These are phyloP conservation scores for Parotocinclus haroldoi DNA, from an alignment of 2,797 vertebrate species.

Conservation along the genomic window DNA sequence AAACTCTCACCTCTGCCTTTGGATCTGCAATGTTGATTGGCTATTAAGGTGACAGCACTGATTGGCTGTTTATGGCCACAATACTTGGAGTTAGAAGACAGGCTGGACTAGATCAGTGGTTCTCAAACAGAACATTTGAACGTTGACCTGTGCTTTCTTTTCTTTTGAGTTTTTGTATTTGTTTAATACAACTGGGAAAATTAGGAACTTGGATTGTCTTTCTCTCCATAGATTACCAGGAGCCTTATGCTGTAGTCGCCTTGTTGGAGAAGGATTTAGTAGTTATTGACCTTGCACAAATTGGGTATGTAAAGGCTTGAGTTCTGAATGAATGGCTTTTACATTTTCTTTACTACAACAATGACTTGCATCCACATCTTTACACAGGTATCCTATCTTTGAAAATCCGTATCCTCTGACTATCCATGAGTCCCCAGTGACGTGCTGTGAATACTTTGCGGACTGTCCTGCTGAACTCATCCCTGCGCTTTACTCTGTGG, in stretches of 20 bases:
- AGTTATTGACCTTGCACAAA: slow-evolving; percentile 96
- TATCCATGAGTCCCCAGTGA: slow-evolving; percentile 95
- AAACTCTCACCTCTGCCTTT: too few relatives aligned
- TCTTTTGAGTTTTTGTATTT: too few relatives aligned
- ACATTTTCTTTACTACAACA: too few relatives aligned
- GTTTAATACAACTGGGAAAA: too few relatives aligned
- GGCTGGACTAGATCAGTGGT: too few relatives aligned
- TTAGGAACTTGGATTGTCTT: background rate
- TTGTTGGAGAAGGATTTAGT: slow-evolving; percentile 97
- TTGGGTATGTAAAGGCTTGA: slow-evolving; percentile 77
- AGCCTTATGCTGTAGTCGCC: slow-evolving; percentile 96
- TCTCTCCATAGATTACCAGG: slow-evolving; percentile 86
- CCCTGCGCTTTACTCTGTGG: slow-evolving; percentile 95
- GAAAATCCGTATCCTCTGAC: slow-evolving; percentile 94
- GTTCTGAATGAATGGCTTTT: too few relatives aligned
- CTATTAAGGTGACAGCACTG: too few relatives aligned
- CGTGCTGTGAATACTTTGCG: slow-evolving; percentile 95
- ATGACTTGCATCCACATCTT: background rate
- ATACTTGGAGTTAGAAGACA: too few relatives aligned
- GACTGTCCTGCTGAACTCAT: slow-evolving; percentile 95
- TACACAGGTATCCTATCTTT: slow-evolving; percentile 93
- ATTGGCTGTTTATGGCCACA: too few relatives aligned
- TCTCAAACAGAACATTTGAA: too few relatives aligned
- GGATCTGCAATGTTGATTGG: too few relatives aligned
- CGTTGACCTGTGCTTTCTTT: too few relatives aligned